phyloP scores from a whole-genome alignment of 2,113 vertebrate species.

The Rhea americana region DNA sequence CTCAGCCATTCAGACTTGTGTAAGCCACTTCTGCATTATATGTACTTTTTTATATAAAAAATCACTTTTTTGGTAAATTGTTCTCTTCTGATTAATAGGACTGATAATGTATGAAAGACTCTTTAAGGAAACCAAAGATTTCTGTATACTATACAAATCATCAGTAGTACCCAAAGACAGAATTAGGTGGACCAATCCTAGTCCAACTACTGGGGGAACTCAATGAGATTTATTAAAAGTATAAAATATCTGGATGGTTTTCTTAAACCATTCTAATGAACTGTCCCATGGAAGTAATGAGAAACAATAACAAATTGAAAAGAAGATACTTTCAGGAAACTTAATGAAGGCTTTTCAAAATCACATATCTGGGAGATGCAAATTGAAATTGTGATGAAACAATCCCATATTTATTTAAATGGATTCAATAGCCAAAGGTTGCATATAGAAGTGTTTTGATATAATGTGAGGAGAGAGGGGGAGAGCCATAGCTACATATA shows the following conservation, averaged over 20 bases:
- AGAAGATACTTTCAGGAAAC: neutral
- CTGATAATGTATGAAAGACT: neutral
- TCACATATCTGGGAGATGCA: neutral
- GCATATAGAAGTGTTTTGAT: neutral
- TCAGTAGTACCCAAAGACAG: neutral
- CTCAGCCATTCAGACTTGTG: neutral
- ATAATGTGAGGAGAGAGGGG: neutral
- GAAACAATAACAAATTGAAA: neutral
- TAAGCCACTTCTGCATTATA: rapidly evolving
- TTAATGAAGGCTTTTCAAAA: neutral
- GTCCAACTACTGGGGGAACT: neutral
- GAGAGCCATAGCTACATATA: neutral
- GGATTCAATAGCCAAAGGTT: neutral
- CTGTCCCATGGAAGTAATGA: neutral
- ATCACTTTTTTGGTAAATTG: neutral
- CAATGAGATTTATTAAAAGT: neutral
- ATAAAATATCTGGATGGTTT: neutral
- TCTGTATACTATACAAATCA: neutral
- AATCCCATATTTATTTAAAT: neutral
- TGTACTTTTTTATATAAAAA: neutral
- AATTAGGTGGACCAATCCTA: neutral
- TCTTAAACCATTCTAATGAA: neutral
- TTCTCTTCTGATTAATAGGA: neutral
- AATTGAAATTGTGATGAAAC: neutral
- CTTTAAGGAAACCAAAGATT: neutral